phyloP scores from a whole-genome alignment of 1,140 invertebrate genomes.

The Drosophila triauraria region DNA sequence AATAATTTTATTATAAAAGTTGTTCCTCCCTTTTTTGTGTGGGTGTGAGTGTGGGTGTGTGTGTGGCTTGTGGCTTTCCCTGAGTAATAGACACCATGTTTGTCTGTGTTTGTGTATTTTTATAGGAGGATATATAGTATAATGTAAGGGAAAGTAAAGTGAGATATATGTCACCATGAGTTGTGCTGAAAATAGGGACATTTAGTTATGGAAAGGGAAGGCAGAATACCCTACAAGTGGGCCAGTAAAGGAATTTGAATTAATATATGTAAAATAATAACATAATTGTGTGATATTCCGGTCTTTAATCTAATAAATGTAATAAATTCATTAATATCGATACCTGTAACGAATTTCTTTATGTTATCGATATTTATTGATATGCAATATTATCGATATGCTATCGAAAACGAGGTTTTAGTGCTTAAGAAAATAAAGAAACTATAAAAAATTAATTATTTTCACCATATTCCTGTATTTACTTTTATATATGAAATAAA shows the following conservation, averaged over 20 bases:
- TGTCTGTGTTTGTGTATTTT: slow-evolving; percentile 4
- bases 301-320: background rate
- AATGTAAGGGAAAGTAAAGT: slow-evolving; percentile 24
- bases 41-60: slow-evolving; percentile 2
- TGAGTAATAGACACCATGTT: slow-evolving; percentile 53
- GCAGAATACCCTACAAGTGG: slow-evolving; percentile 9
- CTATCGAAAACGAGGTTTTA: too few species aligned
- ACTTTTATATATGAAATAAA: background rate
- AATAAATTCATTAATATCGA: background rate
- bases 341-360: too few species aligned
- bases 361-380: too few species aligned
- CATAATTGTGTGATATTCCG: background rate
- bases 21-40: slow-evolving; percentile 12
- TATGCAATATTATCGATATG: background rate
- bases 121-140: slow-evolving; percentile 7
- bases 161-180: slow-evolving; percentile 55
- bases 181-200: slow-evolving; percentile 5
- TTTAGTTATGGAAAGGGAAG: slow-evolving; percentile 10
- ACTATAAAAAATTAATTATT: too few species aligned
- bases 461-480: too few species aligned
- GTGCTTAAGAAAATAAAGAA: too few species aligned
- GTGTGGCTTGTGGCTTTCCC: slow-evolving; percentile 30
- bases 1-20: slow-evolving; percentile 83
- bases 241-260: too few species aligned
- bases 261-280: background rate